A percentile compares a stretch with the other conserved stretches of the same genome.
Evolutionary conservation across 2,888 invertebrate species (phyloP).

Genomic region (Napeogenes inachia): DNA sequence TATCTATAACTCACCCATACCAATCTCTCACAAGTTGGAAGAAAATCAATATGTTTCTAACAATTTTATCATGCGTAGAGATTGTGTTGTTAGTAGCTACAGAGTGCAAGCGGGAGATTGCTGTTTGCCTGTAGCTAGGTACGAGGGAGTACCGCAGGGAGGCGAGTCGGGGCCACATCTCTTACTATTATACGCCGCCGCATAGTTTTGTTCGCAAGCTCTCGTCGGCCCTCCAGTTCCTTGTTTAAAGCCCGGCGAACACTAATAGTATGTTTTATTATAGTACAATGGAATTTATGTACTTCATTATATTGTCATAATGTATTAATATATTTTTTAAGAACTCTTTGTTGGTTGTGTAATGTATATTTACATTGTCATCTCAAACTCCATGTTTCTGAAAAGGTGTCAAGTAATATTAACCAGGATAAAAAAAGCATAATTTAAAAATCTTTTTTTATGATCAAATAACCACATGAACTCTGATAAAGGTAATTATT

Average conservation of each 20-base stretch:
- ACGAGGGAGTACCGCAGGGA: constrained; percentile 36
- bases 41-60: constrained; percentile 4
- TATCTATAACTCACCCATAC: too few species aligned
- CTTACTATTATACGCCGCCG: constrained; percentile 58
- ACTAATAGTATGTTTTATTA: constrained; percentile 61
- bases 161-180: constrained; percentile 43
- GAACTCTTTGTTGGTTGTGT: too few species aligned
- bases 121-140: constrained; percentile 20
- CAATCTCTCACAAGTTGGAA: neutral
- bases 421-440: too few species aligned
- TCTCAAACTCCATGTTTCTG: too few species aligned
- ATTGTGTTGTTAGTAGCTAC: constrained; percentile 8
- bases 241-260: constrained; percentile 56
- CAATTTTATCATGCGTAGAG: constrained; percentile 7
- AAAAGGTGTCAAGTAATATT: too few species aligned
- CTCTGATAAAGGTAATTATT: too few species aligned
- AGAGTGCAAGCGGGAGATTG: constrained; percentile 4
- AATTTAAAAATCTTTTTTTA: too few species aligned
- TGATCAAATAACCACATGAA: too few species aligned
- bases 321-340: neutral
- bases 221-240: constrained; percentile 56
- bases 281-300: constrained; percentile 41
- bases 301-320: constrained; percentile 6
- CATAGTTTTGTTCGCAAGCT: constrained; percentile 70
- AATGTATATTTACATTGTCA: too few species aligned